These are phyloP conservation scores for Phoebastria nigripes DNA, from an alignment of 2,797 vertebrate species.

Conservation along the genomic window DNA sequence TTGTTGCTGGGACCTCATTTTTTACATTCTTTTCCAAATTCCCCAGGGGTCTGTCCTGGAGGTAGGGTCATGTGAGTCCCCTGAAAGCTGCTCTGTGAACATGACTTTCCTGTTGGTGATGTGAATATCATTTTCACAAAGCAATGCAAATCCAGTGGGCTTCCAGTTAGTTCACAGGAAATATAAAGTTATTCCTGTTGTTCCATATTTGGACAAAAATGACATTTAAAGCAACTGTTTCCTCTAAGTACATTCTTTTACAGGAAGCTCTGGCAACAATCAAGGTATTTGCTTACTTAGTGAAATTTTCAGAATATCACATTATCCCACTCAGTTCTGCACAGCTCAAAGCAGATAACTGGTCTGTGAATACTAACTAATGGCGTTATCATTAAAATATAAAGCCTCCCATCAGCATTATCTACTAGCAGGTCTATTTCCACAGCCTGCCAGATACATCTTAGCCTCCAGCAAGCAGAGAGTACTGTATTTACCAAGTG, in stretches of 20 bases:
- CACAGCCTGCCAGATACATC: background rate
- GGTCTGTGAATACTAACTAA: background rate
- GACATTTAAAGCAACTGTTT: conserved; percentile 46
- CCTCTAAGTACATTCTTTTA: conserved; percentile 20
- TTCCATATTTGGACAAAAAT: conserved; percentile 58
- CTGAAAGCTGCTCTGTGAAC: conserved; percentile 31
- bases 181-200: conserved; percentile 53
- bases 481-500: background rate
- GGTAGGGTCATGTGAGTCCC: conserved; percentile 57
- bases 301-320: conserved; percentile 16
- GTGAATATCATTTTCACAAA: conserved; percentile 20
- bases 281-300: conserved; percentile 41
- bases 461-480: background rate
- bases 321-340: background rate
- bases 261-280: conserved; percentile 49
- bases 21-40: conserved; percentile 28
- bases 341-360: background rate
- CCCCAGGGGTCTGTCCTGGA: conserved; percentile 43
- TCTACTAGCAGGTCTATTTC: background rate
- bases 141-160: conserved; percentile 26
- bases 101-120: conserved; percentile 24
- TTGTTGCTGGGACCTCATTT: conserved; percentile 21
- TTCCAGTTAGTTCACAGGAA: conserved; percentile 59
- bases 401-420: background rate
- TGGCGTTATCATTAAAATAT: background rate